Evolutionary conservation across 2,888 invertebrate genomes (phyloP).

Genomic region (Drosophila bunnanda): DNA sequence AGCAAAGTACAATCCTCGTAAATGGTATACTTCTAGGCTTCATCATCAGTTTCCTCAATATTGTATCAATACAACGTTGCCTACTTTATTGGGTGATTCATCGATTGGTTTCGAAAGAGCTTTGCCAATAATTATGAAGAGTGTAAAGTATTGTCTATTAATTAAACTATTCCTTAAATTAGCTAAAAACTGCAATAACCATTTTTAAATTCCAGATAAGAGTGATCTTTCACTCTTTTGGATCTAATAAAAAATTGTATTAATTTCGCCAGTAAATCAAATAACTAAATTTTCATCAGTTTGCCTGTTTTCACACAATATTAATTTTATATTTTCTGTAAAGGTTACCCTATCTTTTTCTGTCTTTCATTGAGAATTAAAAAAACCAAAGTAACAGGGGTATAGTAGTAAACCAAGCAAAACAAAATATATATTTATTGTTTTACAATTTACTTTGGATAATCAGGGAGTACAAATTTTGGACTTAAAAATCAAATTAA

Average conservation of each 20-base stretch:
- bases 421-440: neutral
- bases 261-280: no score
- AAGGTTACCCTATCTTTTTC: neutral
- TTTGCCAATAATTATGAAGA: neutral
- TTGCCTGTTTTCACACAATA: neutral
- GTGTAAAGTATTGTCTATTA: neutral
- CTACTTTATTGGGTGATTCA: neutral
- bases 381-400: neutral
- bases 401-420: neutral
- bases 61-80: neutral
- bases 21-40: constrained; percentile 44
- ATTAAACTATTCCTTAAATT: neutral
- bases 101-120: neutral
- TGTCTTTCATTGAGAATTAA: neutral
- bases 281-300: neutral
- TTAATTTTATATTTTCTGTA: neutral
- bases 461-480: constrained; percentile 15
- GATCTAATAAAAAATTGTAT: no score
- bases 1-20: neutral
- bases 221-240: no score
- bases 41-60: neutral
- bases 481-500: constrained; percentile 9
- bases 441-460: constrained; percentile 11
- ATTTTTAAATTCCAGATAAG: neutral
- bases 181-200: neutral